Evolutionary conservation across 2,888 invertebrate genomes (phyloP).

Genomic region (Philonicus albiceps): DNA sequence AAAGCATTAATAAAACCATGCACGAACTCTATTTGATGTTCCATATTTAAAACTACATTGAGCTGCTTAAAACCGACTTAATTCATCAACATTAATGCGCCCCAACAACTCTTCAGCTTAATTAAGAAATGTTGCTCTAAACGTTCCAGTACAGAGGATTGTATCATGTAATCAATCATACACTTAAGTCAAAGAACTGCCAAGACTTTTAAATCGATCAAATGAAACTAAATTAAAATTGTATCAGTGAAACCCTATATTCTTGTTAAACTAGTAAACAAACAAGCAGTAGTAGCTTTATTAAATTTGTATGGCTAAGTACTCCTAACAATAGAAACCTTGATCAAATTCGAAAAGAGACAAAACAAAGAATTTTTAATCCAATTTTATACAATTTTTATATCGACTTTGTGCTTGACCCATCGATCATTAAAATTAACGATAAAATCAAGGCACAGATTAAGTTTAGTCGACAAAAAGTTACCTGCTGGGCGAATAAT

Average conservation of each 20-base stretch:
- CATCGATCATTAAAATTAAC: neutral
- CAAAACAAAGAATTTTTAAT: neutral
- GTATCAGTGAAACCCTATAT: neutral
- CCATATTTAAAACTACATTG: neutral
- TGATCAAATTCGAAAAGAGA: neutral
- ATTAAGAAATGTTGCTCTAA: neutral
- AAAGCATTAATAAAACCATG: no score
- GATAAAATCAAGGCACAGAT: neutral
- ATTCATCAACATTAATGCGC: neutral
- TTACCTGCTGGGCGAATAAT: neutral
- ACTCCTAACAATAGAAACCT: neutral
- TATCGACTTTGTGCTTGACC: neutral
- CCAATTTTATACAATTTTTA: neutral
- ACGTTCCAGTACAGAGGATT: neutral
- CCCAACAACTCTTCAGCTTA: neutral
- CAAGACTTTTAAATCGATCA: neutral
- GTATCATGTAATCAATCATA: neutral
- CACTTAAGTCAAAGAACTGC: neutral
- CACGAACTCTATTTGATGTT: no score
- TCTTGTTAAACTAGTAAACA: neutral
- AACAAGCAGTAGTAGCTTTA: neutral
- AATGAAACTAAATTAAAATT: neutral
- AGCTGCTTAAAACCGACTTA: neutral
- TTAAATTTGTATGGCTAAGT: neutral
- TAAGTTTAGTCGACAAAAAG: neutral